Conservation (phyloP, 1,140 invertebrate species). For the Prorops nasuta region DNA sequence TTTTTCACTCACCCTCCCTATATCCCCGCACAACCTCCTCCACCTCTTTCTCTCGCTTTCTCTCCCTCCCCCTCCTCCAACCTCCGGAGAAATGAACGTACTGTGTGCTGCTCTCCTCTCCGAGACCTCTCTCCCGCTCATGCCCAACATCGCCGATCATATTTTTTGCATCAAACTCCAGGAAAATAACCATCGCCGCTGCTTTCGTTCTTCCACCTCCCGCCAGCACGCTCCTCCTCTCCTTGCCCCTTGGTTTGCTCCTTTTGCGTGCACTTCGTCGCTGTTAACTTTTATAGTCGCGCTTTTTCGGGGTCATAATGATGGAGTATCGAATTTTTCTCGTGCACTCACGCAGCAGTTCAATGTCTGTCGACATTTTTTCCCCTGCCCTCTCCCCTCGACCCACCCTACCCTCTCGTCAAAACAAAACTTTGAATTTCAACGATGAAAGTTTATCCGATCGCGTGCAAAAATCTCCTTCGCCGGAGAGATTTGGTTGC, state of each 20-base stretch:
- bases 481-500: too few relatives aligned
- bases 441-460: too few relatives aligned
- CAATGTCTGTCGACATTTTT: neutral
- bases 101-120: conserved; percentile 42
- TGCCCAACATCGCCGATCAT: conserved; percentile 42
- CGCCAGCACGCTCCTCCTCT: neutral
- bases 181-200: conserved; percentile 7
- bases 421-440: too few relatives aligned
- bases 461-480: too few relatives aligned
- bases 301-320: neutral
- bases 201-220: neutral
- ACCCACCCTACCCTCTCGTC: conserved; percentile 3
- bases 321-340: neutral
- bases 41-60: conserved; percentile 12
- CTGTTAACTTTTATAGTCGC: neutral
- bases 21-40: conserved; percentile 17
- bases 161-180: conserved; percentile 41
- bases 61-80: neutral
- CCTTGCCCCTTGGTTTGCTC: neutral
- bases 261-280: neutral
- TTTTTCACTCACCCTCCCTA: conserved; percentile 32
- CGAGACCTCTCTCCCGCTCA: conserved; percentile 22
- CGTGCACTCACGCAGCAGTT: neutral
- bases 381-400: neutral
- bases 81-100: conserved; percentile 38